Evolutionary conservation across 2,888 invertebrate genomes (phyloP).

Genomic region (Polyommatus icarus): DNA sequence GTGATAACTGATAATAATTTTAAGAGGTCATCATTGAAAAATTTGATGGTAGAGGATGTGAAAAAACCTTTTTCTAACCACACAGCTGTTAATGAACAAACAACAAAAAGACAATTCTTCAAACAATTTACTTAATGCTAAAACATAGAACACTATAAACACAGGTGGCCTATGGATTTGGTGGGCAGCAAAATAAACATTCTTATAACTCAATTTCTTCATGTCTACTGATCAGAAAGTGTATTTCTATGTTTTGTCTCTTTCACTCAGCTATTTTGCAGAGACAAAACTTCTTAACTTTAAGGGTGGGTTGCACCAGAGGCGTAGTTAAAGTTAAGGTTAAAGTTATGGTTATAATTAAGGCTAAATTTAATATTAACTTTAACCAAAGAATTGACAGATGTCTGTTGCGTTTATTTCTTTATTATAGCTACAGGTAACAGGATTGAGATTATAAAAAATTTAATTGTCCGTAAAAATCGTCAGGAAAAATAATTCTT

Average conservation of each 20-base stretch:
- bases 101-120: constrained; percentile 18
- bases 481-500: too few species aligned
- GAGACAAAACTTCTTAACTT: not conserved
- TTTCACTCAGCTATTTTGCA: not conserved
- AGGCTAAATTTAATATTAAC: too few species aligned
- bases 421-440: too few species aligned
- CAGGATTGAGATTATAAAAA: too few species aligned
- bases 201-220: not conserved
- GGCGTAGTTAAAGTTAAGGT: too few species aligned
- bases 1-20: not conserved
- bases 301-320: too few species aligned
- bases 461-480: too few species aligned
- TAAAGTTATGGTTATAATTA: too few species aligned
- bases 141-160: constrained; percentile 7
- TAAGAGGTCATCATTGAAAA: too few species aligned
- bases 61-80: not conserved
- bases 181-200: not conserved
- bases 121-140: constrained; percentile 4
- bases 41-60: not conserved
- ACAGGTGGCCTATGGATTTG: not conserved
- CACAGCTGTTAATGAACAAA: constrained; percentile 5
- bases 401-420: too few species aligned
- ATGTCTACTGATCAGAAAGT: not conserved
- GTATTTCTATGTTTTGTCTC: not conserved
- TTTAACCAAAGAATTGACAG: too few species aligned